phyloP scores from a whole-genome alignment of 2,888 invertebrate species.

The Mythimna loreyi region DNA sequence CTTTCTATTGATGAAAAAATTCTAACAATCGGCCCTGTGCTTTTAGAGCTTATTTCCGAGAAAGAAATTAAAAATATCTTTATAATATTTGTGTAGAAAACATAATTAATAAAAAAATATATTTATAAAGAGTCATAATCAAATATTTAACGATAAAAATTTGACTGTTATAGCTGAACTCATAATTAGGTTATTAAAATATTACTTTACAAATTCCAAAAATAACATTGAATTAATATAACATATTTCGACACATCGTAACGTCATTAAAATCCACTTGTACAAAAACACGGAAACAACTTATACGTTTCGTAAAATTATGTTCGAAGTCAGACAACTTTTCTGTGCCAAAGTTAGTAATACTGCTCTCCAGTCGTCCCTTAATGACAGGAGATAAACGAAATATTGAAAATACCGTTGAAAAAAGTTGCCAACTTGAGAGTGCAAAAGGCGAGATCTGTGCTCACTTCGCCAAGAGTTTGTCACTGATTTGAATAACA shows the following conservation, averaged over 20 bases:
- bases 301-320: slow-evolving; percentile 9
- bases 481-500: slow-evolving; percentile 87
- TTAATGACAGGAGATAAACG: slow-evolving; percentile 49
- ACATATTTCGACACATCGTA: not conserved
- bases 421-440: slow-evolving; percentile 73
- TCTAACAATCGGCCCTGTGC: too few relatives aligned
- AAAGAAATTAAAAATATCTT: too few relatives aligned
- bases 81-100: too few relatives aligned
- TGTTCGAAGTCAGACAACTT: slow-evolving; percentile 18
- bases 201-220: too few relatives aligned
- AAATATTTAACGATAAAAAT: too few relatives aligned
- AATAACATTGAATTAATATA: too few relatives aligned
- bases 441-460: slow-evolving; percentile 76
- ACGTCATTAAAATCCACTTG: not conserved
- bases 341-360: slow-evolving; percentile 42
- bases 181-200: too few relatives aligned
- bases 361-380: slow-evolving; percentile 21
- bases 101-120: too few relatives aligned
- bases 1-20: too few relatives aligned
- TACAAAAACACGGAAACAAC: slow-evolving; percentile 10
- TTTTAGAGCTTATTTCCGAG: too few relatives aligned
- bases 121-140: too few relatives aligned
- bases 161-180: too few relatives aligned
- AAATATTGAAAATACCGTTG: slow-evolving; percentile 70
- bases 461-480: slow-evolving; percentile 76